These are phyloP conservation scores for Sus cebifrons DNA, from an alignment of 2,797 vertebrate genomes.

Conservation along the genomic window DNA sequence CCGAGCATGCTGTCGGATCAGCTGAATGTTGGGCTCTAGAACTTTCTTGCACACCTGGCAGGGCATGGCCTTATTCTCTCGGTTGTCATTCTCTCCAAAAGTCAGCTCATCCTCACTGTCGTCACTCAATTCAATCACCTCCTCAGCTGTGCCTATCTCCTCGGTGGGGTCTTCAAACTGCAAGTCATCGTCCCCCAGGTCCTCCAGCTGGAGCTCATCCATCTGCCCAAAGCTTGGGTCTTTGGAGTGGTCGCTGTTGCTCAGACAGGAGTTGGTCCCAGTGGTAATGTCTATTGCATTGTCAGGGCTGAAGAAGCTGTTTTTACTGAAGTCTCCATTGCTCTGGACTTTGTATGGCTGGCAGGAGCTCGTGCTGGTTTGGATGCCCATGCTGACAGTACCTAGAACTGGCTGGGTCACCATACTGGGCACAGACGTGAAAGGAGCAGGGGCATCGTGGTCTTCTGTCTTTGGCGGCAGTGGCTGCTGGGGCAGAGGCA, in stretches of 20 bases:
- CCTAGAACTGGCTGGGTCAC: conserved; percentile 86
- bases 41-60: conserved; percentile 95
- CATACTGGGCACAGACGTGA: background rate
- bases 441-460: conserved; percentile 84
- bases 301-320: conserved; percentile 87
- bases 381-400: conserved; percentile 73
- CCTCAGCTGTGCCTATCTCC: conserved; percentile 91
- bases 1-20: conserved; percentile 94
- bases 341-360: conserved; percentile 94
- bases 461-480: conserved; percentile 95
- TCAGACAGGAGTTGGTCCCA: conserved; percentile 90
- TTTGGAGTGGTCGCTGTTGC: conserved; percentile 90
- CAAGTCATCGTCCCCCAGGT: conserved; percentile 92
- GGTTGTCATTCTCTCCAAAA: conserved; percentile 87
- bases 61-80: conserved; percentile 91
- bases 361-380: conserved; percentile 85
- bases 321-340: conserved; percentile 91
- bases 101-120: conserved; percentile 92
- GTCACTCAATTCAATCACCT: conserved; percentile 95
- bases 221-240: conserved; percentile 89
- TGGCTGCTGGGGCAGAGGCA: conserved; percentile 86
- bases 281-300: conserved; percentile 86
- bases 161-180: conserved; percentile 95
- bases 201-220: conserved; percentile 91
- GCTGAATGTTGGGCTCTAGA: conserved; percentile 93